Conservation (phyloP, 2,797 vertebrate genomes). For the Diceros bicornis region DNA sequence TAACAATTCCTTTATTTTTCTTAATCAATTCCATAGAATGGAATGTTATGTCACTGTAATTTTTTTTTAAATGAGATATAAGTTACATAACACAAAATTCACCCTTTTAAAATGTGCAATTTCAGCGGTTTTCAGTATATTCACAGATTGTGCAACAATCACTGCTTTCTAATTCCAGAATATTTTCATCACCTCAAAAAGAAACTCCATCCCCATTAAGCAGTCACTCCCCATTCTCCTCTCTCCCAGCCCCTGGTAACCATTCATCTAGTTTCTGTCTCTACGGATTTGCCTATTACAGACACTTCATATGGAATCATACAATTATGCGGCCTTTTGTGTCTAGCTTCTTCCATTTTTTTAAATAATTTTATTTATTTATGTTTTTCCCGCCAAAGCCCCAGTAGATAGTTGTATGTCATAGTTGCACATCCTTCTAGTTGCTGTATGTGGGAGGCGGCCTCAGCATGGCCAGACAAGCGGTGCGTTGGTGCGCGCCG, state of each 20-base stretch:
- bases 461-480: too few relatives aligned
- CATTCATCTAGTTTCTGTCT: background rate
- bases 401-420: too few relatives aligned
- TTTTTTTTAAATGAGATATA: conserved; percentile 6
- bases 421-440: too few relatives aligned
- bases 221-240: background rate
- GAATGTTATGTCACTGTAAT: background rate
- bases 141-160: background rate
- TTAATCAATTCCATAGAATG: background rate
- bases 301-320: background rate
- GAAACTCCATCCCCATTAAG: background rate
- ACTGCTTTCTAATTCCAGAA: background rate
- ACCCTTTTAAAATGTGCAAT: background rate
- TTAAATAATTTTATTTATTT: too few relatives aligned
- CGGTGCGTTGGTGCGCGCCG: too few relatives aligned
- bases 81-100: background rate
- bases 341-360: background rate
- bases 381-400: too few relatives aligned
- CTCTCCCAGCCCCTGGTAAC: background rate
- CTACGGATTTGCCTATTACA: background rate
- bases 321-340: background rate
- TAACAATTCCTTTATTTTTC: background rate
- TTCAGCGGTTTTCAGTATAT: background rate
- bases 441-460: too few relatives aligned
- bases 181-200: background rate